phyloP scores from a whole-genome alignment of 2,113 vertebrate genomes.

The Amia ocellicauda region DNA sequence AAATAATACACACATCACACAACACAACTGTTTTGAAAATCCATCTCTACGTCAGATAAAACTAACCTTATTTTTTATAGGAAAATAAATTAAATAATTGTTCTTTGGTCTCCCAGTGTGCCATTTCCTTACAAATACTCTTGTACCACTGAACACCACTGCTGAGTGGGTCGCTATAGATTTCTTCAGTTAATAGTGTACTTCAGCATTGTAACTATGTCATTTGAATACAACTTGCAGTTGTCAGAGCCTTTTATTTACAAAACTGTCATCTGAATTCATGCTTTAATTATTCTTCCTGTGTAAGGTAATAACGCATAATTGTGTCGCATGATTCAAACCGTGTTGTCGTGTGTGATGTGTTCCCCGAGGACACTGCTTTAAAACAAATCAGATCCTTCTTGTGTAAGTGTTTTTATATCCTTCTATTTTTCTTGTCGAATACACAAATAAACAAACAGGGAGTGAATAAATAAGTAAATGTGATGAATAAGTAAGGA shows the following conservation, averaged over 20 bases:
- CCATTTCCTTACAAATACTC: too few species aligned
- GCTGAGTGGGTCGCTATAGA: too few species aligned
- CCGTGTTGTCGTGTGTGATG: slow-evolving; percentile 29
- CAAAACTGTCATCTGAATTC: neutral
- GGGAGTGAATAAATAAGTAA: slow-evolving; percentile 50
- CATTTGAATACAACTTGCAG: neutral
- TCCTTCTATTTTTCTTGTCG: slow-evolving; percentile 71
- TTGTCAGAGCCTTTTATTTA: neutral
- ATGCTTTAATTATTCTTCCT: slow-evolving; percentile 35
- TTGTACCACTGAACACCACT: too few species aligned
- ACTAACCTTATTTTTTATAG: too few species aligned
- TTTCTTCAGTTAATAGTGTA: too few species aligned
- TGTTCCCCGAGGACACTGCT: slow-evolving; percentile 55
- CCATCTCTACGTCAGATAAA: too few species aligned
- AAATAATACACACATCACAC: too few species aligned
- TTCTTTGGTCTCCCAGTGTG: too few species aligned
- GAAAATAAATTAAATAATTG: too few species aligned
- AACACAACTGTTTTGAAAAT: too few species aligned
- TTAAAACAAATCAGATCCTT: slow-evolving; percentile 44
- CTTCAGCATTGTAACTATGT: neutral
- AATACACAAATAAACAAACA: slow-evolving; percentile 73
- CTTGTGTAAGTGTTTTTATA: slow-evolving; percentile 55
- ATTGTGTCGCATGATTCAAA: slow-evolving; percentile 57
- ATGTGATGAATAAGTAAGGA: slow-evolving; percentile 59
- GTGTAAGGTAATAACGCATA: slow-evolving; percentile 27